Percentiles rank a stretch among this genome's conserved stretches.
Conservation (phyloP, 2,888 invertebrate species). For the Andrena praecox region DNA sequence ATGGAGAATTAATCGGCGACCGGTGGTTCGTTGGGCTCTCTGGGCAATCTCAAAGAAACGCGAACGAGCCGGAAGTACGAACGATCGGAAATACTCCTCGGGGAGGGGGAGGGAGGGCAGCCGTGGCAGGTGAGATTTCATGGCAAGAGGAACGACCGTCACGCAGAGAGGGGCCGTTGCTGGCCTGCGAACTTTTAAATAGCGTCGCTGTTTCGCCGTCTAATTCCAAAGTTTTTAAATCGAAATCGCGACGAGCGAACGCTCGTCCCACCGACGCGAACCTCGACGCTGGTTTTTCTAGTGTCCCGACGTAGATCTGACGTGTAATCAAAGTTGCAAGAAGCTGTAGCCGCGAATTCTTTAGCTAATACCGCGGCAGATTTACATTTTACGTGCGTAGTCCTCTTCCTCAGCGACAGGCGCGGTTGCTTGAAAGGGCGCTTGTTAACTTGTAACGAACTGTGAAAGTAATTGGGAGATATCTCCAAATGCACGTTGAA, state of each 20-base stretch:
- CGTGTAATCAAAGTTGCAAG: constrained; percentile 32
- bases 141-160: constrained; percentile 37
- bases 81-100: constrained; percentile 61
- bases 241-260: constrained; percentile 62
- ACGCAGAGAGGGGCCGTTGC: constrained; percentile 42
- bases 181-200: constrained; percentile 74
- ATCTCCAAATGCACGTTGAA: too few relatives aligned
- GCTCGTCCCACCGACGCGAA: not conserved
- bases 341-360: not conserved
- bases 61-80: constrained; percentile 46
- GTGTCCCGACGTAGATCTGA: constrained; percentile 9
- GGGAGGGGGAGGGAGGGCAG: not conserved
- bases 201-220: constrained; percentile 69
- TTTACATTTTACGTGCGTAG: not conserved
- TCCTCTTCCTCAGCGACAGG: not conserved
- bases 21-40: not conserved
- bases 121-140: constrained; percentile 41
- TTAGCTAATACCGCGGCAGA: constrained; percentile 10
- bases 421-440: too few relatives aligned
- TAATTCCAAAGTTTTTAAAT: constrained; percentile 79
- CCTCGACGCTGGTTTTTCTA: not conserved
- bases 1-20: constrained; percentile 59
- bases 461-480: too few relatives aligned
- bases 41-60: constrained; percentile 41
- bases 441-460: too few relatives aligned